These are phyloP conservation scores for Glandiceps talaboti DNA, from an alignment of 53 echinoderm and acorn worm genomes.

Conservation along the genomic window DNA sequence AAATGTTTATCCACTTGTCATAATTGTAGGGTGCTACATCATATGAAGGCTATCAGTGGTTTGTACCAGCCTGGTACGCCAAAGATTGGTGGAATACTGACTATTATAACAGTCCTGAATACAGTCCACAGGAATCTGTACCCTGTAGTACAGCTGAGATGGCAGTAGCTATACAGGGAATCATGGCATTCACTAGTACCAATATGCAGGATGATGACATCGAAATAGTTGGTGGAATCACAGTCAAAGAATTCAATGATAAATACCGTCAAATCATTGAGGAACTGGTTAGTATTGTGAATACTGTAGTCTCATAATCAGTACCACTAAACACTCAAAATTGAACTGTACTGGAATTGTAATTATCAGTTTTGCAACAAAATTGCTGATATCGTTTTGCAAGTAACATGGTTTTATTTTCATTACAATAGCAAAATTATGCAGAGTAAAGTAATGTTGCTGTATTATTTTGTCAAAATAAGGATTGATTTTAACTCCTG, in stretches of 20 bases:
- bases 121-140: slow-evolving; percentile 24
- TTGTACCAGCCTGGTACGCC: slow-evolving; percentile 54
- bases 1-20: no score
- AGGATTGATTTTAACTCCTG: no score
- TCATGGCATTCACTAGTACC: slow-evolving; percentile 55
- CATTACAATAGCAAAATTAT: no score
- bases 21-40: slow-evolving; percentile 45
- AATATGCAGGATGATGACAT: slow-evolving; percentile 35
- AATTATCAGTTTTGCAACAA: no score
- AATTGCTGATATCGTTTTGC: no score
- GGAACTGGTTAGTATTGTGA: slow-evolving; percentile 26
- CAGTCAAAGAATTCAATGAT: slow-evolving; percentile 41
- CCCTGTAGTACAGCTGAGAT: slow-evolving; percentile 60
- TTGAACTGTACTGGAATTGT: no score
- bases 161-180: slow-evolving; percentile 47
- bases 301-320: no score
- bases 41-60: slow-evolving; percentile 72
- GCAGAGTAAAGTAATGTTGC: no score
- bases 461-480: no score
- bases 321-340: no score
- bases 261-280: slow-evolving; percentile 20
- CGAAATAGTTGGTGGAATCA: slow-evolving; percentile 34
- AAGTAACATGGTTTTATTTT: no score
- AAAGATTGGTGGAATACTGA: slow-evolving; percentile 84
- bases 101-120: slow-evolving; percentile 41